Conservation (phyloP, 2,888 invertebrate species). For the Torymus auratus region DNA sequence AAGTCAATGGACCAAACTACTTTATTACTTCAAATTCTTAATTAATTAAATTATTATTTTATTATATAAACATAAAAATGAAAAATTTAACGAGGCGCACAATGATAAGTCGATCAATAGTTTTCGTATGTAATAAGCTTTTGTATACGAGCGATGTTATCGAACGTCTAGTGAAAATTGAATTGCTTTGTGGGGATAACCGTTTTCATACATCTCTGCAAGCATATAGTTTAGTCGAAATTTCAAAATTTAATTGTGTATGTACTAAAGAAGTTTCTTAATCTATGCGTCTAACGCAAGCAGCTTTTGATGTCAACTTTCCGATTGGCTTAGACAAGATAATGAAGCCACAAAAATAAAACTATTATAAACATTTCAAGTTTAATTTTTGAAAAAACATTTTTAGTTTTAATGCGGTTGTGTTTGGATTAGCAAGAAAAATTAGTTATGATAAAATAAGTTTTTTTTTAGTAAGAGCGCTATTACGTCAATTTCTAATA, state of each 20-base stretch:
- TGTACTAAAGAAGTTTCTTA: not conserved
- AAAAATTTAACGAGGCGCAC: too few relatives aligned
- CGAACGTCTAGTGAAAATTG: constrained; percentile 1
- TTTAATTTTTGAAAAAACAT: too few relatives aligned
- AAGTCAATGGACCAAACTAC: not conserved
- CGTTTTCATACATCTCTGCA: not conserved
- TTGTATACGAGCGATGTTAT: constrained; percentile 9
- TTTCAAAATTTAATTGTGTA: not conserved
- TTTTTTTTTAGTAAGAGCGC: not conserved
- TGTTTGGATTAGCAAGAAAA: too few relatives aligned
- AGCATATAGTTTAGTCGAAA: not conserved
- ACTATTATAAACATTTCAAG: too few relatives aligned
- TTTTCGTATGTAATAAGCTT: constrained; percentile 24
- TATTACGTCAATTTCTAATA: too few relatives aligned
- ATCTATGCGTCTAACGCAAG: constrained; percentile 6
- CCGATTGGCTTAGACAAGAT: not conserved
- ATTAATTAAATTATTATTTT: too few relatives aligned
- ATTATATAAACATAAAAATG: too few relatives aligned
- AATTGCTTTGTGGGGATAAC: not conserved
- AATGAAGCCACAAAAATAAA: too few relatives aligned
- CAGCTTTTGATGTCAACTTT: constrained; percentile 12
- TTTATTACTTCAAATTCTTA: too few relatives aligned
- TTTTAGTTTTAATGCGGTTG: too few relatives aligned
- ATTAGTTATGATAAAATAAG: too few relatives aligned
- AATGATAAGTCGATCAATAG: not conserved